Evolutionary conservation across 2,113 vertebrate species (phyloP), one percentile per base, ranked within the genome.

Genomic region (Picathartes gymnocephalus): DNA sequence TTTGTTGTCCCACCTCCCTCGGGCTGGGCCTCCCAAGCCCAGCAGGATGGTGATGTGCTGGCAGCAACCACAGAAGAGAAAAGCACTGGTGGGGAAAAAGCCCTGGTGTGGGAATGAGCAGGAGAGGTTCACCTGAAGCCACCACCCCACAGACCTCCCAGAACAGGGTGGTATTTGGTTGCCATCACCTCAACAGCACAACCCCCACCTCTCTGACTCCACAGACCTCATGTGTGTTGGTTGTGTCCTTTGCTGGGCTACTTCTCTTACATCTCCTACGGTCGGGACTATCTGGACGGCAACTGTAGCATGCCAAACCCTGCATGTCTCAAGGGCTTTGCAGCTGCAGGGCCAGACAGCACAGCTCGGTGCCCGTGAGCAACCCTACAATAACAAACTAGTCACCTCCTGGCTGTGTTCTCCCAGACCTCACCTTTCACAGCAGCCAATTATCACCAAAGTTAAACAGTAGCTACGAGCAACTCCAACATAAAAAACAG

Each of bases 311-410:
- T 17, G 48, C 57, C 92, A 90, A 48, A 42, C 56, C 66, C 58
- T 40, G 40, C 0, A 0, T 35, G 48, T 64, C 80, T 81, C 61
- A 0, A 4, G 27, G 57, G 33, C 77, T 81, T 89, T 74, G 56
- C 87, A 78, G 42, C 45, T 10, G 9, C 88, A 90, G 56, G 85
- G 76, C 68, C 93, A 85, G 81, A 48, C 70, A 88, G 90, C 90
- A 92, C 90, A 94, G 88, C 95, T 81, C 80, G 71, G 64, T 90
- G 91, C 86, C 90, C 85, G 71, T 17, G 53, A 92, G 76, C 76
- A 89, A 6, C 69, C 88, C 86, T 19, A 4, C 80, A 68, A 79
- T 9, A 94, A 91, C 80, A 91, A 91, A 70, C 17, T 9, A 0
- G 37, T 28, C 5, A n/a, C 85, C 82, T 90, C 5, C 61, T 4